phyloP scores from a whole-genome alignment of 2,888 invertebrate genomes.

The Eupithecia vulgata region DNA sequence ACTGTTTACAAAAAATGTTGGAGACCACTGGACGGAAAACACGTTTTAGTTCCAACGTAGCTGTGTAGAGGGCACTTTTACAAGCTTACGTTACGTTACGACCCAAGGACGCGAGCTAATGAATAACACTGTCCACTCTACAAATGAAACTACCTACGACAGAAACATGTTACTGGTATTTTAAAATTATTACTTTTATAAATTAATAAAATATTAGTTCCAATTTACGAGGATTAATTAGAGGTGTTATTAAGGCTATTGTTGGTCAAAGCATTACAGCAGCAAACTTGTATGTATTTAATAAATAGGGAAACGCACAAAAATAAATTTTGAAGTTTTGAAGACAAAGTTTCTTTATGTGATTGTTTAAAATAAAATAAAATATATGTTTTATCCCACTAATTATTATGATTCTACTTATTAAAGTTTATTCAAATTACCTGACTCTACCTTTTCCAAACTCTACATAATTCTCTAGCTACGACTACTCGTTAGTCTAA shows the following conservation, averaged over 20 bases:
- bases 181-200: neutral
- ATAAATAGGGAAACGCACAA: too few relatives aligned
- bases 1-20: slow-evolving; percentile 46
- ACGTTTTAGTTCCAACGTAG: neutral
- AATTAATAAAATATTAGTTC: neutral
- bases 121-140: neutral
- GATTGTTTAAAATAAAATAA: too few relatives aligned
- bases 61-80: slow-evolving; percentile 28
- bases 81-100: slow-evolving; percentile 6
- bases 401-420: too few relatives aligned
- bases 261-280: too few relatives aligned
- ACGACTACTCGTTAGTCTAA: neutral
- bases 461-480: neutral
- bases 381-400: too few relatives aligned
- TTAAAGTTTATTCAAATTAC: neutral
- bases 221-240: neutral
- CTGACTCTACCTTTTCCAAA: neutral
- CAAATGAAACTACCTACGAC: neutral
- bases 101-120: slow-evolving; percentile 14
- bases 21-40: slow-evolving; percentile 35
- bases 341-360: too few relatives aligned
- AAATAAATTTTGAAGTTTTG: too few relatives aligned
- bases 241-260: neutral
- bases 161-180: neutral
- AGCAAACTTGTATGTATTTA: too few relatives aligned